Evolutionary conservation across 2,113 vertebrate species (phyloP), one percentile per base, ranked within the genome.

Genomic region (Arizona elegans): DNA sequence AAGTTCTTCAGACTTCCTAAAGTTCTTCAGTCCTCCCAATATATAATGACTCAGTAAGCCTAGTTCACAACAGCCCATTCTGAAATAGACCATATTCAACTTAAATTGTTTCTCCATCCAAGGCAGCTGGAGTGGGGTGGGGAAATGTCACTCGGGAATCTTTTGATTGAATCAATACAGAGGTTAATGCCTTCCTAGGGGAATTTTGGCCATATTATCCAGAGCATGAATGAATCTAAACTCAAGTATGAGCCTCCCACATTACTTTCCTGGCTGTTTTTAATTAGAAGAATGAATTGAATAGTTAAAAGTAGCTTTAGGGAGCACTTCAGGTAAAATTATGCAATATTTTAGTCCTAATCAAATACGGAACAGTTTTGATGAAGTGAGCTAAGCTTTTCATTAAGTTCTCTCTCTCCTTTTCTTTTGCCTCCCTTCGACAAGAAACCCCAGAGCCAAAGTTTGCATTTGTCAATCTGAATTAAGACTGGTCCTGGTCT

Each of bases 171-270:
- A 95, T 94, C 94, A 59, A 86, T 93, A 55, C 33, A 93, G 94
- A 96, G 93, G 95, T 94, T 95, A 96, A 95, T 90, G 87, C 88
- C 88, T 65, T 65, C 94, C 95, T 92, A 81, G 58, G 92, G 93
- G 96, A 95, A 58, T 55, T 94, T 9, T 33, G 92, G 93, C 92
- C 93, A 62, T 1, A 3, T 94, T 96, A 93, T 33, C 95, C 33
- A 43, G 5, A 86, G 91, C 88, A 95, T 91, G 93, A 96, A 95
- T 94, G 0, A 90, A 86, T 95, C 93, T 62, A 3, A 94, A 91
- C 87, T 92, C 54, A 62, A 88, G 92, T 12, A 11, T 55, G 93
- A 75, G 86, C 93, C 89, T 94, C 91, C 91, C 92, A 58, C 54
- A 52, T 92, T 56, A 92, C 91, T 94, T 95, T 93, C 91, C 90